phyloP scores from a whole-genome alignment of 2,888 invertebrate genomes.

The Strigamia crassipes region DNA sequence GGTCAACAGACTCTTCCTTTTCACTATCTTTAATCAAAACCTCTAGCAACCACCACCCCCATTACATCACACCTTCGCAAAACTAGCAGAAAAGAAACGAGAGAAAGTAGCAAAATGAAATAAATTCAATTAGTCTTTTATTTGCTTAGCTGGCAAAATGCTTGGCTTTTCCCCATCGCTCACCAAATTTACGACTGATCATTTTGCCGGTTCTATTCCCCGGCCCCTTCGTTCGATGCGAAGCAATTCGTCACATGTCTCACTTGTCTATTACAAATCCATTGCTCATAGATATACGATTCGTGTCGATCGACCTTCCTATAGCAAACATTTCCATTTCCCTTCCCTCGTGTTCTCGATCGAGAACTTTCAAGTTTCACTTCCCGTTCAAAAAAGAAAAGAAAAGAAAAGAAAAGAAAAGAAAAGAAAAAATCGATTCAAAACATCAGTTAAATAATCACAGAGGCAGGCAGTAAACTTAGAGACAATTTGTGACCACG shows the following conservation, averaged over 20 bases:
- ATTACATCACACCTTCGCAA: slow-evolving; percentile 8
- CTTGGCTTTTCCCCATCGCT: not conserved
- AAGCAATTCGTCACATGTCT: slow-evolving; percentile 47
- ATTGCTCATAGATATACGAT: slow-evolving; percentile 36
- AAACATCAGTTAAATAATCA: slow-evolving; percentile 46
- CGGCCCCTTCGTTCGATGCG: slow-evolving; percentile 26
- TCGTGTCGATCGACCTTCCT: slow-evolving; percentile 16
- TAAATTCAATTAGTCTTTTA: slow-evolving; percentile 11
- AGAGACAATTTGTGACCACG: slow-evolving; percentile 38
- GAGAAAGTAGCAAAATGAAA: not conserved
- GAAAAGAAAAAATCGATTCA: not conserved
- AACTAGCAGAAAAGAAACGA: not conserved
- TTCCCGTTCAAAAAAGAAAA: not conserved
- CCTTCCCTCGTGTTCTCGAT: not conserved
- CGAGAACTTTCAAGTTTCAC: not conserved
- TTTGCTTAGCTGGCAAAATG: slow-evolving; percentile 18
- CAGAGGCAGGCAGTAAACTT: slow-evolving; percentile 33
- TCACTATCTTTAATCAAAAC: slow-evolving; percentile 18
- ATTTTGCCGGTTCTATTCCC: slow-evolving; percentile 20
- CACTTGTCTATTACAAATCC: slow-evolving; percentile 46
- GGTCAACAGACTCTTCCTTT: slow-evolving; percentile 32
- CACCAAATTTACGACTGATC: slow-evolving; percentile 46
- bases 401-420: too few relatives aligned
- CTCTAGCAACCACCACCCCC: slow-evolving; percentile 3
- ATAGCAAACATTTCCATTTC: not conserved